These are phyloP conservation scores for Metaphire vulgaris DNA, from an alignment of 1,140 invertebrate species.

Conservation along the genomic window DNA sequence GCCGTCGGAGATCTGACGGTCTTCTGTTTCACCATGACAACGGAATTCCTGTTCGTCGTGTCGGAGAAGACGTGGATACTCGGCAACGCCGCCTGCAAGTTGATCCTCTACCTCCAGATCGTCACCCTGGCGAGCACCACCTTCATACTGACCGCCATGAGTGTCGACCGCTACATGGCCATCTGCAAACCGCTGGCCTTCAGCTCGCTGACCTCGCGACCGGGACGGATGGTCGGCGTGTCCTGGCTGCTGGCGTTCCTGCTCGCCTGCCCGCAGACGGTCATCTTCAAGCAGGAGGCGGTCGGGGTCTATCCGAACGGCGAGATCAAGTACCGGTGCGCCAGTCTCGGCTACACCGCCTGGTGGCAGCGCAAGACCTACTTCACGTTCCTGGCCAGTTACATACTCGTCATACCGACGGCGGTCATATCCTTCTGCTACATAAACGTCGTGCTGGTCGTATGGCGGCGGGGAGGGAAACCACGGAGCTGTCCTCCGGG, in stretches of 20 bases:
- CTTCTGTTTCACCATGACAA: slow-evolving; percentile 53
- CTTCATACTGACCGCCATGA: slow-evolving; percentile 54
- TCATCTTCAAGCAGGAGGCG: slow-evolving; percentile 50
- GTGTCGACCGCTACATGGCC: slow-evolving; percentile 52
- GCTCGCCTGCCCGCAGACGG: slow-evolving; percentile 53
- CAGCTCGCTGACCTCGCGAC: slow-evolving; percentile 33
- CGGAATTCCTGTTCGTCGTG: slow-evolving; percentile 51
- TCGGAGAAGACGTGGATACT: slow-evolving; percentile 53
- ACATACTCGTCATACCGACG: slow-evolving; percentile 51
- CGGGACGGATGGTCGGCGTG: slow-evolving; percentile 41
- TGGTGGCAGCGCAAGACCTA: slow-evolving; percentile 53
- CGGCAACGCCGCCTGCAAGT: slow-evolving; percentile 47
- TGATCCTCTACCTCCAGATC: slow-evolving; percentile 52
- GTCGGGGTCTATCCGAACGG: slow-evolving; percentile 37
- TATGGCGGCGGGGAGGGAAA: slow-evolving; percentile 42
- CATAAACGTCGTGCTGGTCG: slow-evolving; percentile 49
- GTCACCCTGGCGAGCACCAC: slow-evolving; percentile 53
- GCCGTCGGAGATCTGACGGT: slow-evolving; percentile 53
- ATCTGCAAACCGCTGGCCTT: slow-evolving; percentile 52
- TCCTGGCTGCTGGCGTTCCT: slow-evolving; percentile 52
- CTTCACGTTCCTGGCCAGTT: slow-evolving; percentile 50
- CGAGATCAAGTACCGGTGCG: slow-evolving; percentile 42
- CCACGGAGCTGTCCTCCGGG: slow-evolving; percentile 19
- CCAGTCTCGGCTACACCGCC: slow-evolving; percentile 50
- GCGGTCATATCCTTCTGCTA: slow-evolving; percentile 53